phyloP scores from a whole-genome alignment of 1,140 invertebrate genomes.

The Cydia amplana region DNA sequence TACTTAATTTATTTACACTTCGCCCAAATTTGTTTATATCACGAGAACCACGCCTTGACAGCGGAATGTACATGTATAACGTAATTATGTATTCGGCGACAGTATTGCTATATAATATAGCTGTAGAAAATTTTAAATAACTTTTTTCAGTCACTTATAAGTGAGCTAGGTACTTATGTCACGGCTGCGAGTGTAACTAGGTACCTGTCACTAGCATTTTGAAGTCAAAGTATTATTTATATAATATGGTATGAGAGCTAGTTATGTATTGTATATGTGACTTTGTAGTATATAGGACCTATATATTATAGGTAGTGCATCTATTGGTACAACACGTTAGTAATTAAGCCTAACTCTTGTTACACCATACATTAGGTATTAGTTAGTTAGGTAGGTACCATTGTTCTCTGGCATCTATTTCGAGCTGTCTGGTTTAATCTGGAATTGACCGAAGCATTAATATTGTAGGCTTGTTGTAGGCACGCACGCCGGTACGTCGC shows the following conservation, averaged over 20 bases:
- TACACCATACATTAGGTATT: background rate
- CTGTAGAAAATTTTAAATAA: background rate
- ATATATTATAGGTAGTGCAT: no score
- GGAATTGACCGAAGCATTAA: background rate
- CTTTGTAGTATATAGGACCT: no score
- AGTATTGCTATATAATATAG: background rate
- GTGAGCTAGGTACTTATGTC: no score
- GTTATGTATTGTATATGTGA: no score
- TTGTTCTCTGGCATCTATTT: background rate
- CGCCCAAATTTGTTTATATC: constrained; percentile 24
- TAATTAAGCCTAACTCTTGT: background rate
- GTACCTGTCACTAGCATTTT: background rate
- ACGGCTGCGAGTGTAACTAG: no score
- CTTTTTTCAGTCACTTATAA: no score
- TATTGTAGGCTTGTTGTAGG: constrained; percentile 4
- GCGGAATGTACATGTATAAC: background rate
- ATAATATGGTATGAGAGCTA: no score
- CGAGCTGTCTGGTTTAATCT: constrained; percentile 15
- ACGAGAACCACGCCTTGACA: constrained; percentile 11
- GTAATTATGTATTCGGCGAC: background rate
- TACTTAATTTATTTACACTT: constrained; percentile 23
- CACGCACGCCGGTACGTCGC: background rate
- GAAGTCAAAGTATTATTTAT: background rate
- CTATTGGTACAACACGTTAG: background rate
- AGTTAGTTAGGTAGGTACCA: background rate